Conservation (phyloP, 2,113 vertebrate genomes). For the Rhinopithecus roxellana region DNA sequence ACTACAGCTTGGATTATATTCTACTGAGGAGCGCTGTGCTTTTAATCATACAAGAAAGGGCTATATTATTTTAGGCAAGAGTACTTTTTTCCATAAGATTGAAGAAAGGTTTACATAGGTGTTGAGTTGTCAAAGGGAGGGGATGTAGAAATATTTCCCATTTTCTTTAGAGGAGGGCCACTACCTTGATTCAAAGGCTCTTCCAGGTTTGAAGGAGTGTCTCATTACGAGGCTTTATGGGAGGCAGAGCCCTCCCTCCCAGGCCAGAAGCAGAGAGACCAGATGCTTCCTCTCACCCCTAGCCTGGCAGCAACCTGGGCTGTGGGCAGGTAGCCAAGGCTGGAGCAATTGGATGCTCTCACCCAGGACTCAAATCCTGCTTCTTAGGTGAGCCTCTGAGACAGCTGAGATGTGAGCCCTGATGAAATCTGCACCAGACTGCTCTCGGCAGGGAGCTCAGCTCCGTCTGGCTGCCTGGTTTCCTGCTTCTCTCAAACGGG, state of each 20-base stretch:
- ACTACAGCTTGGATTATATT: not conserved
- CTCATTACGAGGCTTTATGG: not conserved
- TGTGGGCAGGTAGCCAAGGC: fast-evolving
- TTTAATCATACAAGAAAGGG: not conserved
- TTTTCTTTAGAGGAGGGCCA: not conserved
- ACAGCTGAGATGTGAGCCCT: not conserved
- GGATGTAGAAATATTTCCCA: not conserved
- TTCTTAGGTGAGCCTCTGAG: not conserved
- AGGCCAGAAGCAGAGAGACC: not conserved
- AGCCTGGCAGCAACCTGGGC: not conserved
- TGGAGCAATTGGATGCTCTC: not conserved
- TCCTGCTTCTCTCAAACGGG: not conserved
- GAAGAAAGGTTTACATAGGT: not conserved
- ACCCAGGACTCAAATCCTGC: not conserved
- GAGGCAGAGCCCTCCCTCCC: not conserved
- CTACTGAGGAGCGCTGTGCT: fast-evolving
- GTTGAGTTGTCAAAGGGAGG: not conserved
- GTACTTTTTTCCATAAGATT: not conserved
- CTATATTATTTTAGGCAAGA: not conserved
- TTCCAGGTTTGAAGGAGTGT: not conserved
- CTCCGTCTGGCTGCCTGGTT: fast-evolving
- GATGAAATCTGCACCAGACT: not conserved
- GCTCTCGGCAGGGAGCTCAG: too few species aligned
- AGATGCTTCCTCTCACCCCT: not conserved
- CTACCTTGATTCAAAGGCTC: not conserved